Evolutionary conservation across 1,140 invertebrate species (phyloP), one percentile per base, ranked within the genome.

Genomic region (Ceratina calcarata): DNA sequence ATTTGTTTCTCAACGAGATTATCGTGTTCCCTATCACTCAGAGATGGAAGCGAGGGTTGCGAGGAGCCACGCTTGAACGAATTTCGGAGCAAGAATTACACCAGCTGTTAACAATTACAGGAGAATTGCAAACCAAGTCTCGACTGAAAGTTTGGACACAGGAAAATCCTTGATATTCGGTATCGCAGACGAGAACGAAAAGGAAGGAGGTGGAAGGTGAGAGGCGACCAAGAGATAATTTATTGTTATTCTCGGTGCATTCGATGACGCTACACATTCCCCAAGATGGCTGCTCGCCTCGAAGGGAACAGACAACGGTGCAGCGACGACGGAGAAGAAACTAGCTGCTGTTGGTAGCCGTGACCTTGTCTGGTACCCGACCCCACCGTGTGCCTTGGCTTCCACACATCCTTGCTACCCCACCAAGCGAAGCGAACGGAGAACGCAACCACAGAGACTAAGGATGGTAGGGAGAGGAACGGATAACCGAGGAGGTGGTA

Each of bases 351-450:
- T 87, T 88, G 87, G 85, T 87, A 91, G 87, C 90, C 90, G 86
- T 91, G 90, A 91, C 90, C 90, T 91, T 91, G 90, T 90, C 89
- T 89, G 88, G 84, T 81, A 87, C 86, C 79, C 82, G 88, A 89
- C 82, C 82, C 87, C 80, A 82, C 86, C 51, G 81, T 78, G 78
- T 85, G 80, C 82, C 86, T 85, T 80, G 81, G 84, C 72, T 86
- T 83, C 80, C 78, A 83, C 81, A 79, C 71, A 86, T 86, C 84
- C 84, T 87, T 86, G 78, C 60, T 45, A 75, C 60, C 70, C 78
- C 58, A 67, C 66, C 76, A 78, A 70, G 74, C 66, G 60, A 53
- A 49, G 16, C 62, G 37, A 24, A 20, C 66, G 51, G 55, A 24
- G 53, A 71, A 73, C 67, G 67, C 67, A 57, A 45, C 13, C 51